Conservation (phyloP, 2,888 invertebrate species). For the Sicus ferrugineus region DNA sequence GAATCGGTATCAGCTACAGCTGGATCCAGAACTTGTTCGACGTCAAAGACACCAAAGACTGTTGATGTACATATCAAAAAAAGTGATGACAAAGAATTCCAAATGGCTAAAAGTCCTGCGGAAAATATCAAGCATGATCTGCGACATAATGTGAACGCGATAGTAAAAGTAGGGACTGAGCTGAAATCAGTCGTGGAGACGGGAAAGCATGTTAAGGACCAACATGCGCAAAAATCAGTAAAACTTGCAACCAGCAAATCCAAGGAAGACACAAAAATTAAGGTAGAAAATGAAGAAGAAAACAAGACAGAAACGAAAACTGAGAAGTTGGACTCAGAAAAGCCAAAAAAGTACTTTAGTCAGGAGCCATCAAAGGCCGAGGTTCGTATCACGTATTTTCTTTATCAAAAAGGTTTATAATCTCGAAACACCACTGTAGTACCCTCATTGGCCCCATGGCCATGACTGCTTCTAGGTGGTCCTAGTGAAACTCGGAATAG, state of each 20-base stretch:
- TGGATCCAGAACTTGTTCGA: neutral
- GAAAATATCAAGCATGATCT: conserved; percentile 29
- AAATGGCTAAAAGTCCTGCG: neutral
- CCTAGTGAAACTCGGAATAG: no score
- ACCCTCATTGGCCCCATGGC: no score
- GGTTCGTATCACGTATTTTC: neutral
- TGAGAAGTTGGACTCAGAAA: conserved; percentile 35
- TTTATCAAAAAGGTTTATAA: no score
- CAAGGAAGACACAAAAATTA: conserved; percentile 34
- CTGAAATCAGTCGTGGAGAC: conserved; percentile 40
- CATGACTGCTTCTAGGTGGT: no score
- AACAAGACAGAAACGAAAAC: neutral
- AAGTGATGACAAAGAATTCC: neutral
- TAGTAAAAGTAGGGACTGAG: conserved; percentile 35
- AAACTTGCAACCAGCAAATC: conserved; percentile 16
- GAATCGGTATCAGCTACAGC: neutral
- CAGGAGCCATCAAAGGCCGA: conserved; percentile 42
- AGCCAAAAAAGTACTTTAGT: conserved; percentile 10
- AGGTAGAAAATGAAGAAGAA: conserved; percentile 37
- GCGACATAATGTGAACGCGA: conserved; percentile 31
- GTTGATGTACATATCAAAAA: conserved; percentile 11
- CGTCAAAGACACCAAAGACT: conserved; percentile 1
- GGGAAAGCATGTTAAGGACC: conserved; percentile 33
- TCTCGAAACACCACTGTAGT: no score
- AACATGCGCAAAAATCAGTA: conserved; percentile 27